These are phyloP conservation scores for Telmatochromis brichardi DNA, from an alignment of 2,113 vertebrate species.

Conservation along the genomic window DNA sequence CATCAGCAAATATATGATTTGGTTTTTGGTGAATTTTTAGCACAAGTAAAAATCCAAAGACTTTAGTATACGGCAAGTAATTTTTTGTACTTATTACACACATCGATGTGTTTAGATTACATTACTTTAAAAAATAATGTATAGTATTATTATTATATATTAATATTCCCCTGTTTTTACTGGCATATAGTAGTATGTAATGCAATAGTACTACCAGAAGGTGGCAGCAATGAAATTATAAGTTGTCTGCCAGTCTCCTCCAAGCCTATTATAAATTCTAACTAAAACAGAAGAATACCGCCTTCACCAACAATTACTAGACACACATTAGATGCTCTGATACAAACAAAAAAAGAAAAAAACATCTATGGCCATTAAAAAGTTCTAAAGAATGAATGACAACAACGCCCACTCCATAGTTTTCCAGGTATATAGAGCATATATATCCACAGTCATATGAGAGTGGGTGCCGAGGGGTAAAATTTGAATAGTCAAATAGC, in stretches of 20 bases:
- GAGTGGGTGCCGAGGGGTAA: background rate
- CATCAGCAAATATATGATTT: constrained; percentile 82
- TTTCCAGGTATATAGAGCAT: background rate
- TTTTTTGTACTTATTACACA: background rate
- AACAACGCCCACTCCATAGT: background rate
- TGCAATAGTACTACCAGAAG: background rate
- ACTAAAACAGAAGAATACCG: background rate
- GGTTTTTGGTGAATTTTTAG: constrained; percentile 40
- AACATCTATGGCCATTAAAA: background rate
- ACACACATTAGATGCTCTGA: background rate
- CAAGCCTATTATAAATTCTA: background rate
- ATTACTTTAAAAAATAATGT: background rate
- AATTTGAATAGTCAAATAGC: background rate
- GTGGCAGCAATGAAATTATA: background rate
- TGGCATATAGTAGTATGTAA: background rate
- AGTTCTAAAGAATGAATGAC: background rate
- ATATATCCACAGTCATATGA: background rate
- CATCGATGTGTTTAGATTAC: background rate
- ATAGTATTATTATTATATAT: background rate
- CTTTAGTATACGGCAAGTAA: background rate
- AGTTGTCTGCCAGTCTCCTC: background rate
- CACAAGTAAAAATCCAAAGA: background rate
- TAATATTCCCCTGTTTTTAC: background rate
- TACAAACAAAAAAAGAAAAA: background rate
- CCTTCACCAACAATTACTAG: background rate